Evolutionary conservation across 2,113 vertebrate species (phyloP).

Genomic region (Lota lota): DNA sequence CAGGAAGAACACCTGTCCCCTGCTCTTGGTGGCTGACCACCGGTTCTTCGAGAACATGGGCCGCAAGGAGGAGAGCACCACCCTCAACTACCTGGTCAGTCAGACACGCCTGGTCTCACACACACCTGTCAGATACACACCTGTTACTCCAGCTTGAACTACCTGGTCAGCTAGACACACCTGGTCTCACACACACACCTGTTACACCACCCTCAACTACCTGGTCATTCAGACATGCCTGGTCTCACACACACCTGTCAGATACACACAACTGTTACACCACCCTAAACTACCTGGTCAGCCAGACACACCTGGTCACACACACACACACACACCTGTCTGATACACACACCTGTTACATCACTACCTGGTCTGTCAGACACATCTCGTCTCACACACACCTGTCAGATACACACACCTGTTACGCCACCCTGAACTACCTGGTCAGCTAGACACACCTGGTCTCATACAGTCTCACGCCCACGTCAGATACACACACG

Average conservation of each 20-base stretch:
- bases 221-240: conserved; percentile 69
- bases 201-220: conserved; percentile 88
- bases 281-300: conserved; percentile 84
- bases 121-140: not conserved
- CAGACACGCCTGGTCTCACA: not conserved
- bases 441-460: not conserved
- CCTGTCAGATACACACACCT: not conserved
- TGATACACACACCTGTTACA: conserved; percentile 28
- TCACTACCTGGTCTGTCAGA: conserved; percentile 85
- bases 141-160: conserved; percentile 85
- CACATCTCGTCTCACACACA: not conserved
- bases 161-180: conserved; percentile 38
- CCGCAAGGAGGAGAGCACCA: conserved; percentile 90
- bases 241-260: not conserved
- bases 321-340: not conserved
- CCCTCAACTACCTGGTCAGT: conserved; percentile 91
- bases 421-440: conserved; percentile 88
- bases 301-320: not conserved
- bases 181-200: not conserved
- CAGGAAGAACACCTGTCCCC: conserved; percentile 88
- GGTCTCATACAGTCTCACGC: not conserved
- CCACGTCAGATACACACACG: conserved; percentile 66
- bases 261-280: conserved; percentile 45
- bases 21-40: conserved; percentile 94
- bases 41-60: conserved; percentile 95